Evolutionary conservation across 2,888 invertebrate genomes (phyloP), one percentile per base, ranked within the genome.

Genomic region (Eudasyphora cyanicolor): DNA sequence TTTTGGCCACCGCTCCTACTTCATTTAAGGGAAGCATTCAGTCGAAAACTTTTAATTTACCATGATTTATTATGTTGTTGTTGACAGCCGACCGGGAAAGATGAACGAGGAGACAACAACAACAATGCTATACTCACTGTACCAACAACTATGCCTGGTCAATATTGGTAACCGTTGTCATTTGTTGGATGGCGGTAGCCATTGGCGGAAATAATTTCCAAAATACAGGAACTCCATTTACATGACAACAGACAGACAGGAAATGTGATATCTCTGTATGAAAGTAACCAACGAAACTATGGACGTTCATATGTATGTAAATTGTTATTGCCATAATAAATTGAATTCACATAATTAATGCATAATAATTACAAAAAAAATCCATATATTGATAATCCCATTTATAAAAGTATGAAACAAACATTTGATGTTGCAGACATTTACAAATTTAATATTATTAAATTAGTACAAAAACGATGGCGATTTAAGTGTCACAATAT

Each of bases 201-300:
- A 54, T 29, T n/a, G 81, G 79, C 71, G 84, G 84, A 84, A 81
- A 79, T 81, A 78, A 84, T 79, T 84, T 84, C 69, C 75, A 60
- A 73, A 81, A 79, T 19, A 73, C 81, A 81, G 84, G 78, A 84
- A 84, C 84, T 84, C 79, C 78, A 81, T 84, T 84, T 84, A 78
- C 81, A 81, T 81, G 71, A 81, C 84, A 81, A 79, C 81, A 76
- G 73, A 60, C 76, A 69, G 73, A 69, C 84, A 81, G 81, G 81
- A 84, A 81, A 62, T 81, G 74, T 76, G 42, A 45, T 76, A 76
- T 49, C 67, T 49, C 42, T 35, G 3, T 38, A 42, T 38, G 35
- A 10, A 45, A 45, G 4, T 45, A 45, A 45, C 2, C n/a, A 2
- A n/a, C 45, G n/a, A n/a, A n/a, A 12, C n/a, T 12, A 45, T 45